Percentiles rank a stretch among this genome's conserved stretches.
phyloP scores from a whole-genome alignment of 1,140 invertebrate genomes.

The Drosophila ironensis region DNA sequence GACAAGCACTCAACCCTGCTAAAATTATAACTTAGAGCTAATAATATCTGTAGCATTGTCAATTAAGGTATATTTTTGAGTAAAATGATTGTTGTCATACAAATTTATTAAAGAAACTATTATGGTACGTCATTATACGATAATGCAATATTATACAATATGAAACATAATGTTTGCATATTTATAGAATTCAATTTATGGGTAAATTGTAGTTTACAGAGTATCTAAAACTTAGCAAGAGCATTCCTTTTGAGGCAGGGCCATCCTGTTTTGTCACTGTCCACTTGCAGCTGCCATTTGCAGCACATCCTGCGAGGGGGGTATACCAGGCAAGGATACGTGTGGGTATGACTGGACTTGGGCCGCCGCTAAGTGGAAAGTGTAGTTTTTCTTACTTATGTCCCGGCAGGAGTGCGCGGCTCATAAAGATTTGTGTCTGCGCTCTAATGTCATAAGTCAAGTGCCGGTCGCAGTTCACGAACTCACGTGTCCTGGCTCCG shows the following conservation, averaged over 20 bases:
- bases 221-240: no score
- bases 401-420: constrained; percentile 38
- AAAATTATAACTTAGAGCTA: no score
- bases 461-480: constrained; percentile 68
- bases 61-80: no score
- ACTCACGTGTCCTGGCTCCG: constrained; percentile 39
- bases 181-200: no score
- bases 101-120: no score
- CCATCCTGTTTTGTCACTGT: constrained; percentile 67
- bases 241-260: neutral
- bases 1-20: no score
- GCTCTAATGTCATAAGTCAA: constrained; percentile 73
- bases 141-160: no score
- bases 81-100: no score
- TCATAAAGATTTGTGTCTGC: constrained; percentile 78
- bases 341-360: constrained; percentile 41
- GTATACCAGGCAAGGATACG: constrained; percentile 21
- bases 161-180: no score
- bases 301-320: constrained; percentile 44
- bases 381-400: constrained; percentile 79
- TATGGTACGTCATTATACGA: no score
- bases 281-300: constrained; percentile 70
- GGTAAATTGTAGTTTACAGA: no score
- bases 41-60: no score
- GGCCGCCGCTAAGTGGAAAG: constrained; percentile 67